phyloP scores from a whole-genome alignment of 2,888 invertebrate genomes.

The Idaea dimidiata region DNA sequence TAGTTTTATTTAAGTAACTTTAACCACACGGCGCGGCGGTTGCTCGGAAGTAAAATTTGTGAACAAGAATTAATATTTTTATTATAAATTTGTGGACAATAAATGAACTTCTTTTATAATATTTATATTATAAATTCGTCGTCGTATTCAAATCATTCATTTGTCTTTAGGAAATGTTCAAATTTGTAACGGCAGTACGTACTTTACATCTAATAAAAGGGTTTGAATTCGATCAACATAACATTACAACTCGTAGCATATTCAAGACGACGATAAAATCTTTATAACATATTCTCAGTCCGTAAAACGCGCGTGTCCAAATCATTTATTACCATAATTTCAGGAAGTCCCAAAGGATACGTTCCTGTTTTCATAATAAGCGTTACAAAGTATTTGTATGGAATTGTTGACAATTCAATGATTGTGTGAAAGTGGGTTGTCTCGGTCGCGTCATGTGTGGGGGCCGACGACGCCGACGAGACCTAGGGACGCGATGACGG shows the following conservation, averaged over 20 bases:
- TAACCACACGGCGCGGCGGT: background rate
- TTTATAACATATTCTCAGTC: background rate
- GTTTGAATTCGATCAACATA: background rate
- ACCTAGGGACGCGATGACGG: background rate
- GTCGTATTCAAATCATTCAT: background rate
- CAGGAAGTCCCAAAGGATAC: background rate
- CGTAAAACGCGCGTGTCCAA: background rate
- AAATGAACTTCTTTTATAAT: background rate
- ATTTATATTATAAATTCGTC: background rate
- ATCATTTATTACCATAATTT: slow-evolving; percentile 1
- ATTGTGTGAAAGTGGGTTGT: background rate
- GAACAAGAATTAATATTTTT: background rate
- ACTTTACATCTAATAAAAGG: background rate
- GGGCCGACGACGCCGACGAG: background rate
- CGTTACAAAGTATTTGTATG: background rate
- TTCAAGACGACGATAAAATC: background rate
- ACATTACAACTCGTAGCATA: background rate
- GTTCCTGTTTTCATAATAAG: background rate
- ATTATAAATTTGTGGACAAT: background rate
- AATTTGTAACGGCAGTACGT: no score
- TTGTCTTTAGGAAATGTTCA: background rate
- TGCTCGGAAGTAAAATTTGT: background rate
- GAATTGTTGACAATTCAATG: background rate
- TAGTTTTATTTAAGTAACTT: background rate
- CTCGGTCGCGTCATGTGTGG: background rate